Conservation (phyloP, 2,888 invertebrate species). For the Ctenicera cuprea region DNA sequence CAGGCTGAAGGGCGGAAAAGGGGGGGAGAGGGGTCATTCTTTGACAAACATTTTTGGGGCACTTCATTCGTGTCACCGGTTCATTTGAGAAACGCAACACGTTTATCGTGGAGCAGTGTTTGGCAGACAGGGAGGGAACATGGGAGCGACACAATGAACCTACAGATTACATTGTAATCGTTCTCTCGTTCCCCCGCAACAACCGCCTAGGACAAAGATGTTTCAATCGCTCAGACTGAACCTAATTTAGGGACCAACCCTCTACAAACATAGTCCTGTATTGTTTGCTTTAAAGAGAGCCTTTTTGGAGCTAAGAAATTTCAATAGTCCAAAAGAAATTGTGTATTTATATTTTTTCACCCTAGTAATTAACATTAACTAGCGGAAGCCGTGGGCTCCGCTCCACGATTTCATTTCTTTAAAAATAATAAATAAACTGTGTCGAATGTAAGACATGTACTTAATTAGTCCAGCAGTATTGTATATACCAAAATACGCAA, state of each 20-base stretch:
- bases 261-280: constrained; percentile 23
- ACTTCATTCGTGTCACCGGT: constrained; percentile 36
- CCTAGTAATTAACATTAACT: no score
- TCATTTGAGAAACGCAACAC: constrained; percentile 53
- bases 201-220: constrained; percentile 44
- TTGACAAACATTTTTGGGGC: constrained; percentile 36
- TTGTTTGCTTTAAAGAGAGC: not conserved
- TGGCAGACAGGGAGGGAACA: constrained; percentile 61
- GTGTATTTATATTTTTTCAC: no score
- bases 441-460: no score
- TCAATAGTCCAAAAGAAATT: no score
- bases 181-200: constrained; percentile 50
- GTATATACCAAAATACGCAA: no score
- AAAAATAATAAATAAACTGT: no score
- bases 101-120: constrained; percentile 57
- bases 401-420: no score
- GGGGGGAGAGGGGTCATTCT: constrained; percentile 32
- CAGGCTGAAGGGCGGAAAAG: constrained; percentile 4
- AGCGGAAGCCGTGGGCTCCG: no score
- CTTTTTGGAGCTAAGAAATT: not conserved
- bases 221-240: constrained; percentile 42
- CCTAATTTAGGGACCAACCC: constrained; percentile 35
- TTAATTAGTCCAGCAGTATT: no score
- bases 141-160: constrained; percentile 64
- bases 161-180: constrained; percentile 68